Evolutionary conservation across 2,797 vertebrate genomes (phyloP), one percentile per base, ranked within the genome.

Genomic region (Ctenochaetus hawaiiensis): DNA sequence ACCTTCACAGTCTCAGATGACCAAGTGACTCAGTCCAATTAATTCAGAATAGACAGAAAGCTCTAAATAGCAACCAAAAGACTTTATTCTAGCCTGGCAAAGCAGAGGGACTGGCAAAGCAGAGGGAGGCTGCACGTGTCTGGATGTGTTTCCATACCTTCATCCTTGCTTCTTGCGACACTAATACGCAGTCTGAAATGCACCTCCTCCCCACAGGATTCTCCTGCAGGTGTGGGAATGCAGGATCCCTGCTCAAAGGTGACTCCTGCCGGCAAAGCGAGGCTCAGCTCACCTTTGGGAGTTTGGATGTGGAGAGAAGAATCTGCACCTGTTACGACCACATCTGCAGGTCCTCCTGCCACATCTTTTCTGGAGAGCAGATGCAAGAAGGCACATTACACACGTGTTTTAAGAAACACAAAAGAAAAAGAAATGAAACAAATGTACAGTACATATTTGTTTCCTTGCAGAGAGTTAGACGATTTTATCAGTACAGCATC

Each of bases 201-300:
- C 49, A 97, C 88, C 26, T 96, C 97, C 2, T 97, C 95, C 5
- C 83, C 94, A 4, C 69, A 8, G 10, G 78, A 39, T 8, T 89
- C 87, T 3, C 95, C 80, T 0, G 84, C 90, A 14, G 84, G 85
- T 3, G 96, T 93, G 2, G 93, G 95, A 2, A 94, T 66, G 77
- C 96, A 95, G 8, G 96, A 96, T 3, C 94, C 90, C 62, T 93
- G 95, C 26, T 86, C 85, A 18, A 97, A 93, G 61, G 90, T 91
- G 92, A 99, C 94, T 87, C 90, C 97, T 89, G 91, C 75, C 48
- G 97, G 96, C 54, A 98, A 81, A 41, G 11, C n/a, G 57, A 96
- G 49, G 56, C 73, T 87, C 16, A 89, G 82, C 71, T 93, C 83
- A 56, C 87, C 83, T 61, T 72, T 73, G 5, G 90, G 82, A 16